Conservation (phyloP, 2,113 vertebrate genomes). For the Phalacrocorax carbo region DNA sequence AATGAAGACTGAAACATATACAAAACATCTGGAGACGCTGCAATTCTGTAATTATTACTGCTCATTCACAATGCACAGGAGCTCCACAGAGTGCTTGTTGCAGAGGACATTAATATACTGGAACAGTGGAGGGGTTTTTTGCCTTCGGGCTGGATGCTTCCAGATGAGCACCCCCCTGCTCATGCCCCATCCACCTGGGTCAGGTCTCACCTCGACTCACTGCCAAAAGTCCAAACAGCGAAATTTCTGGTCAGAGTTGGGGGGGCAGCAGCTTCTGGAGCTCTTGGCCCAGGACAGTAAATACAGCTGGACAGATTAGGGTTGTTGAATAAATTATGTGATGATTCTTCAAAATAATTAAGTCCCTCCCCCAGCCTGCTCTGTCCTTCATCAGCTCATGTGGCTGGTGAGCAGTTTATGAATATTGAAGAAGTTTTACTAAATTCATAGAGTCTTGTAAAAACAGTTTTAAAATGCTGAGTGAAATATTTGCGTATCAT, state of each 20-base stretch:
- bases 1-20: conserved; percentile 5
- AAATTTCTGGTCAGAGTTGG: neutral
- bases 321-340: neutral
- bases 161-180: neutral
- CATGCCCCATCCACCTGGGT: neutral
- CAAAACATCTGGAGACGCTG: conserved; percentile 40
- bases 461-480: neutral
- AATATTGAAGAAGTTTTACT: neutral
- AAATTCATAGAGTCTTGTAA: neutral
- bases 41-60: neutral
- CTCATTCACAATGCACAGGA: neutral
- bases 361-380: neutral
- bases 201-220: neutral
- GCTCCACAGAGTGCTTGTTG: neutral
- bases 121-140: neutral
- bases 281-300: neutral
- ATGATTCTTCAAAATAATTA: neutral
- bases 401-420: neutral
- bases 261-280: neutral
- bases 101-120: neutral
- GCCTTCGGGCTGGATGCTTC: neutral
- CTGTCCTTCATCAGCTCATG: neutral
- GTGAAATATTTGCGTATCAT: neutral
- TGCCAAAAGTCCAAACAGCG: neutral
- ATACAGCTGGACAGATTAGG: conserved; percentile 13